Conservation (phyloP, 2,797 vertebrate species). For the Lycodopsis pacificus region DNA sequence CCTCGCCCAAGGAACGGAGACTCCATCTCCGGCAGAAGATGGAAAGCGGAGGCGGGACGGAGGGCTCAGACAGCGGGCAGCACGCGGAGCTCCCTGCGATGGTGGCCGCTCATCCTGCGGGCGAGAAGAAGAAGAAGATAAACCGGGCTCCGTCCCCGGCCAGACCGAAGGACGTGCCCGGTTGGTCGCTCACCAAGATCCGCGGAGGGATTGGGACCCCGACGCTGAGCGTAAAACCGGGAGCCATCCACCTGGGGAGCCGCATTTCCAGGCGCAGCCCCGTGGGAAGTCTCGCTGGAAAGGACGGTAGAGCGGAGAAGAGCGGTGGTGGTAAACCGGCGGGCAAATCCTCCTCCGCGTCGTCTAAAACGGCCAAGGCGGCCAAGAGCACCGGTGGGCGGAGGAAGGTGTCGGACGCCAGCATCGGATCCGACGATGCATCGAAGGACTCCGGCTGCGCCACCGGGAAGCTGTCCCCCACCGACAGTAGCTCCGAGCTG, state of each 20-base stretch:
- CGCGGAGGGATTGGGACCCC: slow-evolving; percentile 85
- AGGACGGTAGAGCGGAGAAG: slow-evolving; percentile 83
- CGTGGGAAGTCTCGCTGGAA: slow-evolving; percentile 61
- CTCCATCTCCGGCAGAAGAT: slow-evolving; percentile 85
- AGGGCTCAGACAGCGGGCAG: slow-evolving; percentile 74
- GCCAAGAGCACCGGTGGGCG: slow-evolving; percentile 70
- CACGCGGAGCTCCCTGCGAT: slow-evolving; percentile 62
- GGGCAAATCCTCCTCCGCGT: slow-evolving; percentile 73
- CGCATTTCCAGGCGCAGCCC: slow-evolving; percentile 84
- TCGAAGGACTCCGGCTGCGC: slow-evolving; percentile 85
- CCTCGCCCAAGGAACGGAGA: slow-evolving; percentile 85
- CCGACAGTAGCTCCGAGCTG: slow-evolving; percentile 92
- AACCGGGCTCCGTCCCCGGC: slow-evolving; percentile 94
- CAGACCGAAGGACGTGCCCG: slow-evolving; percentile 92
- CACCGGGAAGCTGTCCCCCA: slow-evolving; percentile 82
- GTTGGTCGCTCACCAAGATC: slow-evolving; percentile 92
- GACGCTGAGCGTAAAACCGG: slow-evolving; percentile 82
- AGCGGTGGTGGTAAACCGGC: slow-evolving; percentile 63
- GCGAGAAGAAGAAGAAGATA: slow-evolving; percentile 90
- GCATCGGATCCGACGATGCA: slow-evolving; percentile 80
- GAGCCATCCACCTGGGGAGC: slow-evolving; percentile 82
- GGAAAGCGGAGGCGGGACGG: slow-evolving; percentile 84
- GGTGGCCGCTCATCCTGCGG: slow-evolving; percentile 64
- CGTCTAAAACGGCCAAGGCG: slow-evolving; percentile 74
- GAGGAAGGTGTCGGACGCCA: slow-evolving; percentile 83